Evolutionary conservation across 2,797 vertebrate genomes (phyloP).

Genomic region (Sebastes glaucus): DNA sequence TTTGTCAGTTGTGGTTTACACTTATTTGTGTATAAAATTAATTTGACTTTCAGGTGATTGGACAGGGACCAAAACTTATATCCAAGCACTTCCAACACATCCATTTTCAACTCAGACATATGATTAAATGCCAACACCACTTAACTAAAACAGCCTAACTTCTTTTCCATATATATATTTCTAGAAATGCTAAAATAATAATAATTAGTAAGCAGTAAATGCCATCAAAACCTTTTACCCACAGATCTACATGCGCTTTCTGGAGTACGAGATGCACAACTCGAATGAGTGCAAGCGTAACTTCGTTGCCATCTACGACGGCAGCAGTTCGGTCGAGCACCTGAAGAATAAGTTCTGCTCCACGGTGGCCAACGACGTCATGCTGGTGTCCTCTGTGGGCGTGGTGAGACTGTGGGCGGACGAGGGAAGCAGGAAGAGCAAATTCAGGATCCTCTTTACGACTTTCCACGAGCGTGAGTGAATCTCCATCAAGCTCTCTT

Average conservation of each 20-base stretch:
- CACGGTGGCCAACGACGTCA: slow-evolving; percentile 96
- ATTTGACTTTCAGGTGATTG: neutral
- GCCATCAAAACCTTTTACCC: neutral
- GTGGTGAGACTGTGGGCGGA: slow-evolving; percentile 98
- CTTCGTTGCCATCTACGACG: slow-evolving; percentile 96
- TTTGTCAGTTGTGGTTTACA: neutral
- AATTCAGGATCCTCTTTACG: slow-evolving; percentile 97
- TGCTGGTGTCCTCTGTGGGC: slow-evolving; percentile 90
- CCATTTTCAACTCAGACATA: neutral
- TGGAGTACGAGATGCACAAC: slow-evolving; percentile 99
- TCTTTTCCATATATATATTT: too few species aligned
- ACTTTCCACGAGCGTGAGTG: slow-evolving; percentile 82
- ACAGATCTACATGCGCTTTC: slow-evolving; percentile 95
- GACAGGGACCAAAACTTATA: neutral
- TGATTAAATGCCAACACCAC: neutral
- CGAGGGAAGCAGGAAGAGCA: slow-evolving; percentile 93
- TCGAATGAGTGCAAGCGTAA: slow-evolving; percentile 98
- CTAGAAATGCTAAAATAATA: too few species aligned
- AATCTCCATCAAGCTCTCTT: neutral
- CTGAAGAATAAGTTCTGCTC: slow-evolving; percentile 98
- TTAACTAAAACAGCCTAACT: too few species aligned
- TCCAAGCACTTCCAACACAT: neutral
- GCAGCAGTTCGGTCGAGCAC: slow-evolving; percentile 95
- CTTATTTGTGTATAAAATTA: neutral
- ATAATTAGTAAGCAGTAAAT: neutral